Conservation (phyloP, 2,888 invertebrate genomes). For the Monoplex corrugatus region DNA sequence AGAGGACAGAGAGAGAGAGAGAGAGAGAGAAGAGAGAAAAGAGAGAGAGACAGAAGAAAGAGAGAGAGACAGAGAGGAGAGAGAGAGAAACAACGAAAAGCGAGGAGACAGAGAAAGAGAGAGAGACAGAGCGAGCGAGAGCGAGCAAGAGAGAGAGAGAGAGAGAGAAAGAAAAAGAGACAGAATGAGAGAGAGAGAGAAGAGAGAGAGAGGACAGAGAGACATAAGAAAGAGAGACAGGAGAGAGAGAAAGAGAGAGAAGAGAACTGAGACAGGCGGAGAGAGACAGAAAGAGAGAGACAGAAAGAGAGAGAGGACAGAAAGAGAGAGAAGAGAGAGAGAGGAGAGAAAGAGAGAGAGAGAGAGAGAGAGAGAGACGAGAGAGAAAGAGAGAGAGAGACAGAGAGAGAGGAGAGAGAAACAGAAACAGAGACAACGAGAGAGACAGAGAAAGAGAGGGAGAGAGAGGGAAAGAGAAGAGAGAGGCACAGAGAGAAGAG, state of each 20-base stretch:
- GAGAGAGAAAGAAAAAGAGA: not conserved
- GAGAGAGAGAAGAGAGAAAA: not conserved
- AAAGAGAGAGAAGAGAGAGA: constrained; percentile 22
- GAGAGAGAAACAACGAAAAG: not conserved
- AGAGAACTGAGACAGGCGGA: not conserved
- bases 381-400: constrained; percentile 17
- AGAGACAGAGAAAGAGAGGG: too few relatives aligned
- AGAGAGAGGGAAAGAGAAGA: too few relatives aligned
- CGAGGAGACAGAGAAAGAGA: constrained; percentile 9
- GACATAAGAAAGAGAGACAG: not conserved
- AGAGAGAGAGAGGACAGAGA: constrained; percentile 15
- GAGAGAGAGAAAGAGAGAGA: constrained; percentile 8
- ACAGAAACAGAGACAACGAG: too few relatives aligned
- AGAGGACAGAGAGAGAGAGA: too few relatives aligned
- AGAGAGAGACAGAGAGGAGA: constrained; percentile 9
- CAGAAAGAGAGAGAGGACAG: not conserved
- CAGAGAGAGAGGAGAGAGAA: constrained; percentile 5
- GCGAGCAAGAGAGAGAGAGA: not conserved
- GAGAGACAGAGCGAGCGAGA: not conserved
- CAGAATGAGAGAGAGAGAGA: not conserved
- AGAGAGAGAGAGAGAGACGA: constrained; percentile 33
- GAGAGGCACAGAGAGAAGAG: too few relatives aligned
- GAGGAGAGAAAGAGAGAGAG: not conserved
- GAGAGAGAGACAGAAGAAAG: not conserved
- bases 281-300: not conserved